These are phyloP conservation scores for Sitta europaea DNA, from an alignment of 2,113 vertebrate genomes.

Conservation along the genomic window DNA sequence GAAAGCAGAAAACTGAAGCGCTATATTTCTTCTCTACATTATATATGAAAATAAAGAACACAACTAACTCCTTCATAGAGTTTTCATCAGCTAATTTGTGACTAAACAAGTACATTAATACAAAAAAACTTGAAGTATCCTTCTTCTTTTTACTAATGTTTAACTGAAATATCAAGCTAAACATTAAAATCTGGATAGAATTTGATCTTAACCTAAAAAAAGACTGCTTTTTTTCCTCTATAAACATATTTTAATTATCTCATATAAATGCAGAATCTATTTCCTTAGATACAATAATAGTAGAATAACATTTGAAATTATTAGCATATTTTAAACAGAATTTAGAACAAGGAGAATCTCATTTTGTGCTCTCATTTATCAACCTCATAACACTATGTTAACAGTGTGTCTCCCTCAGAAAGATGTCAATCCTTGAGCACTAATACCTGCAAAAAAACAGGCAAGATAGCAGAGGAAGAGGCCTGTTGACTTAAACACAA, in stretches of 20 bases:
- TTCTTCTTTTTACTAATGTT: background rate
- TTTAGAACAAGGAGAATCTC: background rate
- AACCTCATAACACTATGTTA: background rate
- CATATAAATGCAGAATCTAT: background rate
- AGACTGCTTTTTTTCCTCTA: background rate
- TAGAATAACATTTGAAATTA: slow-evolving; percentile 28
- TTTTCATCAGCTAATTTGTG: background rate
- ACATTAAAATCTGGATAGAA: background rate
- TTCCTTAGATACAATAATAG: background rate
- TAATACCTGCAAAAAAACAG: background rate
- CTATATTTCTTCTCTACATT: background rate
- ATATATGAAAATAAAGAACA: background rate
- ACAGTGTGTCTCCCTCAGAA: background rate
- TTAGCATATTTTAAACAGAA: slow-evolving; percentile 19
- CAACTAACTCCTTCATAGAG: background rate
- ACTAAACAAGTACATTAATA: background rate
- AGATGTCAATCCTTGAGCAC: background rate
- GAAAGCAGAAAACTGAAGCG: background rate
- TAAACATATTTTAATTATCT: background rate
- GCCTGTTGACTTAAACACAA: background rate
- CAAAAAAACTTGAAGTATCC: background rate
- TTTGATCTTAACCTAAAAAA: background rate
- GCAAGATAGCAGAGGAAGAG: accelerated
- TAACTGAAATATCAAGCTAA: background rate
- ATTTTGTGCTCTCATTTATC: background rate